phyloP scores from a whole-genome alignment of 2,888 invertebrate genomes.

The Ophion slaviceki region DNA sequence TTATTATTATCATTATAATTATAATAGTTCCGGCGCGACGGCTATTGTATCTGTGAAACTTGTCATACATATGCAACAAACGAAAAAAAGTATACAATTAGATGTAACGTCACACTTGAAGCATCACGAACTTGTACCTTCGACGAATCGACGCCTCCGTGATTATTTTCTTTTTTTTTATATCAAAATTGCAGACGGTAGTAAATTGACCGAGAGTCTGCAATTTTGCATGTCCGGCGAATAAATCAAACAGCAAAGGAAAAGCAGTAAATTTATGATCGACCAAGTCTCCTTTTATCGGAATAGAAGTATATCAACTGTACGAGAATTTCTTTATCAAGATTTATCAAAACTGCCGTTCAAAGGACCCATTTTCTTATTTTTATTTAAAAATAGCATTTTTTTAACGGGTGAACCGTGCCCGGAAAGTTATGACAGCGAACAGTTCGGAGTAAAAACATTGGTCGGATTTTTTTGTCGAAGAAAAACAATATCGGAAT shows the following conservation, averaged over 20 bases:
- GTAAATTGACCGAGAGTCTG: slow-evolving; percentile 17
- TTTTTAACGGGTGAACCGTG: not conserved
- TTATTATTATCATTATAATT: slow-evolving; percentile 47
- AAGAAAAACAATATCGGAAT: not conserved
- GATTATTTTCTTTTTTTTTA: slow-evolving; percentile 27
- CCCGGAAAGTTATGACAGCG: not conserved
- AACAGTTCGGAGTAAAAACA: slow-evolving; percentile 6
- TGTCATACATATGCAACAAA: slow-evolving; percentile 53
- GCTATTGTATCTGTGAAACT: slow-evolving; percentile 49
- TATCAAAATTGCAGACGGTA: slow-evolving; percentile 30
- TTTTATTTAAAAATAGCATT: not conserved
- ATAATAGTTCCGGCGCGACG: slow-evolving; percentile 51
- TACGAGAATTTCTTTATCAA: not conserved
- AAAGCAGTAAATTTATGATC: slow-evolving; percentile 31
- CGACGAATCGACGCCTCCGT: slow-evolving; percentile 22
- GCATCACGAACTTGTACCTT: not conserved
- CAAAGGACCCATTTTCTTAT: not conserved
- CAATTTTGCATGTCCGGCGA: slow-evolving; percentile 26
- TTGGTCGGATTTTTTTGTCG: not conserved
- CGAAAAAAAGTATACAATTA: slow-evolving; percentile 59
- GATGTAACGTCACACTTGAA: slow-evolving; percentile 36
- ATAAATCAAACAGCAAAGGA: slow-evolving; percentile 7
- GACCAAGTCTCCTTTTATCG: slow-evolving; percentile 39
- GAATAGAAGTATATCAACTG: slow-evolving; percentile 9
- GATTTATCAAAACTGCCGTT: not conserved